Evolutionary conservation across 2,113 vertebrate species (phyloP).

Genomic region (Sinocyclocheilus grahami): DNA sequence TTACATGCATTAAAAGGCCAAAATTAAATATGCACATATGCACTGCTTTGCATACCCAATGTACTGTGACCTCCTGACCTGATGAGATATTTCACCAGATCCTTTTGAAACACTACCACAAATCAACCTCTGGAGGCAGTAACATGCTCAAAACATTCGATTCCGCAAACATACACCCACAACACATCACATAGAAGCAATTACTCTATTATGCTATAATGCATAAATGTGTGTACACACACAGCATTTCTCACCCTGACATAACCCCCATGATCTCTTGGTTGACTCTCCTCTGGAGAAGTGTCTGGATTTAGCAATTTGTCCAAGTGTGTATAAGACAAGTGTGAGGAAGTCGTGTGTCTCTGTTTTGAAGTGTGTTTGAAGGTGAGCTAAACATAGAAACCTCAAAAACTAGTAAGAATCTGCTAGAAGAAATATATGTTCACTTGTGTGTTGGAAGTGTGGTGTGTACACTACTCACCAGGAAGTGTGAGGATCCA

Average conservation of each 20-base stretch:
- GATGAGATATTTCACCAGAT: background rate
- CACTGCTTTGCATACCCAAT: no score
- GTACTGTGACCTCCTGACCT: background rate
- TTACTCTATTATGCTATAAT: background rate
- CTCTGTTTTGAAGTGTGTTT: background rate
- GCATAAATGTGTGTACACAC: constrained; percentile 7
- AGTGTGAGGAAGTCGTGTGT: constrained; percentile 21
- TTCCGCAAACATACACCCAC: background rate
- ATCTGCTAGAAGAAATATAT: background rate
- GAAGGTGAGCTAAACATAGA: constrained; percentile 3
- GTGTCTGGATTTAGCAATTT: constrained; percentile 27
- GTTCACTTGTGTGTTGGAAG: constrained; percentile 12
- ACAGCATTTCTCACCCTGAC: constrained; percentile 6
- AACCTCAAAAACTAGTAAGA: background rate
- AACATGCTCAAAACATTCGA: background rate
- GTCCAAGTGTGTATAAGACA: background rate
- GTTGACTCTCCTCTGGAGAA: constrained; percentile 34
- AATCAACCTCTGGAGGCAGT: constrained; percentile 11
- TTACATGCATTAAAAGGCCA: background rate
- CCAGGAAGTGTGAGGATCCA: constrained; percentile 51
- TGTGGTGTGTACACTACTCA: constrained; percentile 39
- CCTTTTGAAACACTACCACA: background rate
- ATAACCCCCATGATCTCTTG: constrained; percentile 34
- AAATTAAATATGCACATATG: background rate
- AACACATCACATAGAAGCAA: background rate